Evolutionary conservation across 2,113 vertebrate genomes (phyloP).

Genomic region (Stigmatopora argus): DNA sequence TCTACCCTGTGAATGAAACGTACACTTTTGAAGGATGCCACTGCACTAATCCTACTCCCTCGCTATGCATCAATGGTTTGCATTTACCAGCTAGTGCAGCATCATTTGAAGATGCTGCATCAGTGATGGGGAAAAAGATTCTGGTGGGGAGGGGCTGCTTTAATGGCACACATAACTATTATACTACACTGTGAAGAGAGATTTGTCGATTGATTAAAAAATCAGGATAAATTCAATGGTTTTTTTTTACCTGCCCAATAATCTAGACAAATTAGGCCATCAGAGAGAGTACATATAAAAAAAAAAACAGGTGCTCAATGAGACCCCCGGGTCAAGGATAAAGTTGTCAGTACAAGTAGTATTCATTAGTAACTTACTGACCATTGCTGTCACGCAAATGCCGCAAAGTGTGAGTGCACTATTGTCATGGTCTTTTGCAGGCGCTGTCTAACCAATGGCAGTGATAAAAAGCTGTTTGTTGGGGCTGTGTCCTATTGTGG

Average conservation of each 20-base stretch:
- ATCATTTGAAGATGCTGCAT: conserved; percentile 27
- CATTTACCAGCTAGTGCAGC: conserved; percentile 53
- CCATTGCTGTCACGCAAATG: neutral
- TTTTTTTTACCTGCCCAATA: too few species aligned
- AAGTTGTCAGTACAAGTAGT: neutral
- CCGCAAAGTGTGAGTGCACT: neutral
- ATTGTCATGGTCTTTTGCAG: conserved; percentile 20
- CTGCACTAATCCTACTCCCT: conserved; percentile 33
- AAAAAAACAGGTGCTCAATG: neutral
- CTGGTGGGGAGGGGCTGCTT: conserved; percentile 18
- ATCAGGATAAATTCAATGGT: too few species aligned
- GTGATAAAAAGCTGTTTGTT: conserved; percentile 37
- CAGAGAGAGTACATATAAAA: too few species aligned
- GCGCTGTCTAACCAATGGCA: conserved; percentile 25
- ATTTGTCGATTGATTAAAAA: too few species aligned
- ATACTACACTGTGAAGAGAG: too few species aligned
- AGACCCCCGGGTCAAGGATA: neutral
- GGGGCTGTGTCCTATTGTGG: conserved; percentile 23
- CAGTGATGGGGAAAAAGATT: conserved; percentile 46
- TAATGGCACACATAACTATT: conserved; percentile 9
- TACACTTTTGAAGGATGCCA: conserved; percentile 51
- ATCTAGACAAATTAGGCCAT: too few species aligned
- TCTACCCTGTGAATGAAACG: conserved; percentile 39
- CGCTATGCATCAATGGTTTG: conserved; percentile 37
- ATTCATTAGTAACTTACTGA: neutral